These are phyloP conservation scores for Brachypteracias leptosomus DNA, from an alignment of 2,113 vertebrate species.

Conservation along the genomic window DNA sequence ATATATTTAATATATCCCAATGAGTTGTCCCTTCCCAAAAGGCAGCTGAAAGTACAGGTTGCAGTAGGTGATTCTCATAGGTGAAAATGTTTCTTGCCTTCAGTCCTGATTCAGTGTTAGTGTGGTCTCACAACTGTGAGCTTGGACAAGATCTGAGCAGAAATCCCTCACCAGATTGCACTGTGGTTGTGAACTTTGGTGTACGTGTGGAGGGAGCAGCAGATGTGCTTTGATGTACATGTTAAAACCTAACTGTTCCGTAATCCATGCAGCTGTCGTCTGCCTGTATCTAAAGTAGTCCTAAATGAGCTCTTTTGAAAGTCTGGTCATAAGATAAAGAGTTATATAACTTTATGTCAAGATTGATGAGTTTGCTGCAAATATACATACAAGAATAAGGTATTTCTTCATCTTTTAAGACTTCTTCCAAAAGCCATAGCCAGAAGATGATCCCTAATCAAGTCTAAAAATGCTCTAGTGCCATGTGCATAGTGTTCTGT, in stretches of 20 bases:
- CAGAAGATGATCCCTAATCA: not conserved
- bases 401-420: not conserved
- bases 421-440: not conserved
- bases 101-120: not conserved
- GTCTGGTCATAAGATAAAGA: not conserved
- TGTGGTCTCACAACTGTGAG: not conserved
- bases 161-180: not conserved
- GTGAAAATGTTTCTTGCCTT: not conserved
- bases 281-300: not conserved
- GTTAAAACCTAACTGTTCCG: not conserved
- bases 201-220: not conserved
- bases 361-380: not conserved
- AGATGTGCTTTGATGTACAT: rapidly evolving
- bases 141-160: not conserved
- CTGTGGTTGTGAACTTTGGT: not conserved
- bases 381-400: not conserved
- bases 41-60: not conserved
- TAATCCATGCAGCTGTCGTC: not conserved
- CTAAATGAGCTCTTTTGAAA: not conserved
- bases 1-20: not conserved
- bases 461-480: not conserved
- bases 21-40: not conserved
- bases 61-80: not conserved
- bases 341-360: not conserved
- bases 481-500: not conserved